Evolutionary conservation across 2,113 vertebrate genomes (phyloP).

Genomic region (Mus pahari): DNA sequence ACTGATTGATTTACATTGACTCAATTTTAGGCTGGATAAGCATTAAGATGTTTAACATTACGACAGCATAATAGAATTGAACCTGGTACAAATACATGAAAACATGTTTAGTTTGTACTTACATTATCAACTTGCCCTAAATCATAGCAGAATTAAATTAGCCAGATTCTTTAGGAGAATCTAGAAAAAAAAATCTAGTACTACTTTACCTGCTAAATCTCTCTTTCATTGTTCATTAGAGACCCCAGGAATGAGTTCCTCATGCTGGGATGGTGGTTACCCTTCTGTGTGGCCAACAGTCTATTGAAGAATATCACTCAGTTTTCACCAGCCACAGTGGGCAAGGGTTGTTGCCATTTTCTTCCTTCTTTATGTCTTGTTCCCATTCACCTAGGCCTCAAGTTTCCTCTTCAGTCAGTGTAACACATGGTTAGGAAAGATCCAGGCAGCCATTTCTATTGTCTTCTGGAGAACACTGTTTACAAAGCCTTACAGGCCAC

Average conservation of each 20-base stretch:
- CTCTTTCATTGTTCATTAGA: slow-evolving; percentile 76
- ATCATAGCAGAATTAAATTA: slow-evolving; percentile 78
- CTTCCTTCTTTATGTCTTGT: not conserved
- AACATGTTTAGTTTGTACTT: slow-evolving; percentile 82
- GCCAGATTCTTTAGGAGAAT: slow-evolving; percentile 79
- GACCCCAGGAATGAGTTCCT: slow-evolving; percentile 75
- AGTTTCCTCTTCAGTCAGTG: not conserved
- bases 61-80: not conserved
- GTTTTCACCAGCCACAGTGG: not conserved
- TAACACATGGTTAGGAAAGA: slow-evolving; percentile 62
- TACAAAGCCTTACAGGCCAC: slow-evolving; percentile 83
- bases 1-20: not conserved
- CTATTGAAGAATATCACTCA: slow-evolving; percentile 72
- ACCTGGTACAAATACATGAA: slow-evolving; percentile 79
- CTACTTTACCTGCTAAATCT: slow-evolving; percentile 80
- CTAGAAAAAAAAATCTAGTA: slow-evolving; percentile 81
- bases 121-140: slow-evolving; percentile 80
- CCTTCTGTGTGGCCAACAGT: slow-evolving; percentile 75
- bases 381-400: not conserved
- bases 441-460: slow-evolving; percentile 75
- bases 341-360: not conserved
- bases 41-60: not conserved
- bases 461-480: slow-evolving; percentile 78
- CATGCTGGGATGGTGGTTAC: slow-evolving; percentile 73
- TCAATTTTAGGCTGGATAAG: not conserved